Conservation (phyloP, 2,888 invertebrate species). For the Cistogaster globosa region DNA sequence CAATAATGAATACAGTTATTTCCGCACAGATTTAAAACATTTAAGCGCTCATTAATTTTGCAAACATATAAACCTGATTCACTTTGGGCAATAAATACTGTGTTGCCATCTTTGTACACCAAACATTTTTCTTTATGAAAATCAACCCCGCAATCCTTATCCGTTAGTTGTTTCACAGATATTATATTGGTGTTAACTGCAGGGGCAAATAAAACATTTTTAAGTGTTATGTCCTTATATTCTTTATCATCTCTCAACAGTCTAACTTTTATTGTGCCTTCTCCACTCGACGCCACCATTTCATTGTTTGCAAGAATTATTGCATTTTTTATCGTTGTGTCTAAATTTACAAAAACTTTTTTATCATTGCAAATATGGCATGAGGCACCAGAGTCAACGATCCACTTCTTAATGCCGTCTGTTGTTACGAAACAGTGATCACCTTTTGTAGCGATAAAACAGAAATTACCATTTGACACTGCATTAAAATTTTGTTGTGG, state of each 20-base stretch:
- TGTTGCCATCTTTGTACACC: background rate
- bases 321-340: background rate
- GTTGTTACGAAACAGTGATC: slow-evolving; percentile 24
- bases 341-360: background rate
- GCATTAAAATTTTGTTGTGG: too few species aligned
- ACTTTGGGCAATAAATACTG: background rate
- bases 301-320: slow-evolving; percentile 25
- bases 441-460: background rate
- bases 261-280: slow-evolving; percentile 16
- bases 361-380: slow-evolving; percentile 37
- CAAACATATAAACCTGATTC: slow-evolving; percentile 17
- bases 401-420: slow-evolving; percentile 8
- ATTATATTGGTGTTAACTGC: slow-evolving; percentile 15
- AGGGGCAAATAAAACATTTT: slow-evolving; percentile 12
- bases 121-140: slow-evolving; percentile 15
- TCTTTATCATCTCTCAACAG: background rate
- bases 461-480: background rate
- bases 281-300: slow-evolving; percentile 13
- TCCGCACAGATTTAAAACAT: slow-evolving; percentile 4
- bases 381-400: slow-evolving; percentile 29
- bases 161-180: slow-evolving; percentile 6
- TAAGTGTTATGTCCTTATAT: slow-evolving; percentile 6
- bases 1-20: slow-evolving; percentile 20
- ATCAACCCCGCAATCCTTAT: slow-evolving; percentile 6
- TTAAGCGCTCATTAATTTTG: slow-evolving; percentile 10